These are phyloP conservation scores for Callyntrura sp. DNA, from an alignment of 2,888 invertebrate genomes.

Conservation along the genomic window DNA sequence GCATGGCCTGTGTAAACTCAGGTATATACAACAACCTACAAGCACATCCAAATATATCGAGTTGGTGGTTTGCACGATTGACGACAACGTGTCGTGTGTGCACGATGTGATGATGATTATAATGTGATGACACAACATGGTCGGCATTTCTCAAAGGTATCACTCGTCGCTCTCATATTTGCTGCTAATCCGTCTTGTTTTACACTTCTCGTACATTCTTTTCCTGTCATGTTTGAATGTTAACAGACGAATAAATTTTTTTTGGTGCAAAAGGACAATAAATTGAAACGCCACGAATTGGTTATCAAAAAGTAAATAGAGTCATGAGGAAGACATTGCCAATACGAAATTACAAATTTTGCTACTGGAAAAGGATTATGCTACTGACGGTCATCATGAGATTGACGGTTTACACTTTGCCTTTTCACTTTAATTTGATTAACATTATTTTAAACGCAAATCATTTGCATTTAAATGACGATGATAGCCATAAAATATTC, in stretches of 20 bases:
- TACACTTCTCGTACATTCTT: conserved; percentile 48
- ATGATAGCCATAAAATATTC: too few species aligned
- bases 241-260: conserved; percentile 16
- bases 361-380: conserved; percentile 10
- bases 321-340: conserved; percentile 11
- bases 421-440: too few species aligned
- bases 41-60: too few species aligned
- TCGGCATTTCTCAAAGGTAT: conserved; percentile 52
- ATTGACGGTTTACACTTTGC: not conserved
- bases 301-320: conserved; percentile 45
- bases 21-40: conserved; percentile 28
- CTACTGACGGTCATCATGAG: not conserved
- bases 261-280: not conserved
- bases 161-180: conserved; percentile 13
- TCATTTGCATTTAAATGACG: too few species aligned
- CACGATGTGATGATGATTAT: too few species aligned
- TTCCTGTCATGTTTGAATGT: conserved; percentile 51
- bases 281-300: conserved; percentile 27
- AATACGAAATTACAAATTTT: not conserved
- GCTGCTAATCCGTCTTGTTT: conserved; percentile 69
- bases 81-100: conserved; percentile 4
- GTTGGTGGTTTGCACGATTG: conserved; percentile 14
- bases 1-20: conserved; percentile 15
- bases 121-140: conserved; percentile 45
- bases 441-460: too few species aligned